Conservation (phyloP, 2,888 invertebrate species). For the Scaptomyza caliginosa region DNA sequence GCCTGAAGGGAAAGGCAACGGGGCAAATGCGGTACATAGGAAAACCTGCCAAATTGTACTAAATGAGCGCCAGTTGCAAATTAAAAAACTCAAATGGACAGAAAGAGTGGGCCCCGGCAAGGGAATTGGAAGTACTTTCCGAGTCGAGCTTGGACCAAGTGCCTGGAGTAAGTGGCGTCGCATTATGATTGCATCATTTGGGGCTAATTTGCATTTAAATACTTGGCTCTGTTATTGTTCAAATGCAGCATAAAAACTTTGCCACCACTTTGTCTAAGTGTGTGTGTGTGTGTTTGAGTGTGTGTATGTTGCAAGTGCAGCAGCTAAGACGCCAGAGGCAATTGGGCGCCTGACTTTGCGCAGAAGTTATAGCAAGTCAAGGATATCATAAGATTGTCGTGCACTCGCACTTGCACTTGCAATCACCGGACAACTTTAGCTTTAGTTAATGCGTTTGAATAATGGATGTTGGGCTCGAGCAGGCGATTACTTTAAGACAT, state of each 20-base stretch:
- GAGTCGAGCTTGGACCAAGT: constrained; percentile 5
- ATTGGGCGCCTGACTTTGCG: constrained; percentile 29
- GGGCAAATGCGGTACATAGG: constrained; percentile 28
- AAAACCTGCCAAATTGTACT: constrained; percentile 75
- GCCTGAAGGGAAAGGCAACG: constrained; percentile 1
- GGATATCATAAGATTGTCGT: constrained; percentile 71
- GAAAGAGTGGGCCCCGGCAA: background rate
- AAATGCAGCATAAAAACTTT: constrained; percentile 65
- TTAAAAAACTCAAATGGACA: constrained; percentile 62
- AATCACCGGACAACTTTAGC: constrained; percentile 41
- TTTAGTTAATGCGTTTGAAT: constrained; percentile 75
- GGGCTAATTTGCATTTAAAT: constrained; percentile 80
- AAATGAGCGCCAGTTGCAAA: constrained; percentile 71
- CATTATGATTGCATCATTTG: constrained; percentile 80
- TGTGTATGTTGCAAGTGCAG: constrained; percentile 10
- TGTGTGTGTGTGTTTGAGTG: constrained; percentile 1
- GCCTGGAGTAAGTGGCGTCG: constrained; percentile 54
- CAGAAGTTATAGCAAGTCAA: constrained; percentile 75
- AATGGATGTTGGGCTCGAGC: constrained; percentile 57
- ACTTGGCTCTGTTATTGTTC: constrained; percentile 75
- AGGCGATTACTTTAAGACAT: constrained; percentile 10
- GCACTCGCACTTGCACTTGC: constrained; percentile 4
- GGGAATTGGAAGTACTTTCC: background rate
- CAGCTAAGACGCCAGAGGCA: constrained; percentile 10
- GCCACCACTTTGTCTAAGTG: constrained; percentile 10